Base-by-base conservation (phyloP, 37 sponge, comb jelly and placozoan genomes). In the Halichondria panicea region DNA sequence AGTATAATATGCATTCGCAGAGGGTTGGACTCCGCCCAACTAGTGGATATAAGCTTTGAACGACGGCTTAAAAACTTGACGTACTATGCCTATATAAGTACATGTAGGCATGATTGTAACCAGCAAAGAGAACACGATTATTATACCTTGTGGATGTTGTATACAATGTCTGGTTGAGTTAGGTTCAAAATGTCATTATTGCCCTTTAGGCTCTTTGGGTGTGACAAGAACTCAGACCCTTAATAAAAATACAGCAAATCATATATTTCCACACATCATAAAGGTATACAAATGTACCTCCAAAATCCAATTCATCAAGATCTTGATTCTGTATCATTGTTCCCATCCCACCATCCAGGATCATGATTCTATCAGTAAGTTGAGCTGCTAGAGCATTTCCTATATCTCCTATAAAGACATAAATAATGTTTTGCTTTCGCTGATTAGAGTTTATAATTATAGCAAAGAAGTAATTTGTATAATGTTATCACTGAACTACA, bases 331-430 rank as follows among this genome's bases (percentile, higher is more conserved):
- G 99, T 25, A 98, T 91, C 99, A 98, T 98, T 34, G 99, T 98
- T 8, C 99, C 99, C 99, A 98, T 98, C 25, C 85, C 99, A 3
- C 99, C 99, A 48, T 98, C 99, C 65, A 98, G 42, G 25, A 93
- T 72, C 96, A 98, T 95, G 46, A 98, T 93, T 46, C 96, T 55
- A 72, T 87, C 35, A 22, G 54, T 42, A 37, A 97, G 65, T 55
- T 79, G 83, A 0, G 45, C 77, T 22, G 75, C 79, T 33, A 93
- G 43, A 33, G 31, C 42, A 21, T 57, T 42, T 22, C 87, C 87
- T 4, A 86, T 40, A 32, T 81, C 87, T 78, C 15, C 52, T 48
- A 15, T 11, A 48, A 48, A 27, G 2, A 55, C 9, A 55, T 3
- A 55, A 27, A 3, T 27, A 55, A 2, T 25, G 25, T 55, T n/a